Evolutionary conservation across 1,140 invertebrate genomes (phyloP), one percentile per base, ranked within the genome.

Genomic region (Drosophila cardini): DNA sequence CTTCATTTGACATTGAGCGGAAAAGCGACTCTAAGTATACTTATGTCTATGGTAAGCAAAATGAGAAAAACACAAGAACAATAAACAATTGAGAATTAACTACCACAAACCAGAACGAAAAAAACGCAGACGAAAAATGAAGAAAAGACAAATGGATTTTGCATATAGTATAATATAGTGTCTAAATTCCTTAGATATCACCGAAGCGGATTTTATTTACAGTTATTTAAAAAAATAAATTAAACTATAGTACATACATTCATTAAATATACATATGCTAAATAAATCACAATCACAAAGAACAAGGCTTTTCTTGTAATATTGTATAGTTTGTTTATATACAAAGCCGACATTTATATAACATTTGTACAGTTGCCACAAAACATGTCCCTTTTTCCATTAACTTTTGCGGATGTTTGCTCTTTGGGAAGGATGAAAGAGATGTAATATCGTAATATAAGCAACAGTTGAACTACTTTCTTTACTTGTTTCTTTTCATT

Each of bases 131-230:
- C 78, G 61, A 63, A 30, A 50, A 30, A 26, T 52, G 38, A 70
- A 64, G 55, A 80, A 85, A 64, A 78, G 36, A 78, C 67, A 61
- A 69, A 82, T 67, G 63, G 58, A 72, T 64, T 78, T 58, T 40
- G 61, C 60, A 70, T 72, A 64, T 69, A 69, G n/a, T n/a, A n/a
- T n/a, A 61, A 26, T 64, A 34, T 67, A 71, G 38, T 73, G 26
- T 56, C 48, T 56, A 52, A 65, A 52, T 78, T 64, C 48, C 56
- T 69, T 67, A 65, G 50, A 69, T 70, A 74, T 63, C 26, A 46
- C 55, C 46, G 32, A 60, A 62, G 43, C 16, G 69, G 58, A 18
- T 80, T 84, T 84, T 84, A 84, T 84, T 84, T 85, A 84, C 81
- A 85, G 68, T 64, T 61, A 70, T 71, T 45, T n/a, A n/a, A n/a